Conservation (phyloP, 2,888 invertebrate species). For the Tridacna gigas region DNA sequence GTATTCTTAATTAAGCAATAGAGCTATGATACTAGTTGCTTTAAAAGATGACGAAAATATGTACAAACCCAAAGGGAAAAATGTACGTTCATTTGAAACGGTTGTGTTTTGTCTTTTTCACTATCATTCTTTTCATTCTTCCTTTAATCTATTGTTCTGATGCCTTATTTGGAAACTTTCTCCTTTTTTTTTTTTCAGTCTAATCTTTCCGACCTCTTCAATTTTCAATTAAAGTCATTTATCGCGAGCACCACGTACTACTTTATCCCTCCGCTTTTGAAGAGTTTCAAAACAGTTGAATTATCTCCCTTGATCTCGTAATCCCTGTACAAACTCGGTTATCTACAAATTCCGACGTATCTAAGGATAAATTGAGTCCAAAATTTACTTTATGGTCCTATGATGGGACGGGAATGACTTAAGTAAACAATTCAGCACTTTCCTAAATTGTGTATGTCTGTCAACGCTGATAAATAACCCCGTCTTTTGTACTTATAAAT, state of each 20-base stretch:
- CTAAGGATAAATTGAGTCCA: slow-evolving; percentile 56
- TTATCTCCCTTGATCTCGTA: slow-evolving; percentile 60
- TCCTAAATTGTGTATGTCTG: slow-evolving; percentile 59
- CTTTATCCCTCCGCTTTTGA: slow-evolving; percentile 21
- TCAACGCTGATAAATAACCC: slow-evolving; percentile 62
- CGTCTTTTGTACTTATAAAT: slow-evolving; percentile 54
- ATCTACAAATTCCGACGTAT: slow-evolving; percentile 57
- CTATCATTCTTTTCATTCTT: too few species aligned
- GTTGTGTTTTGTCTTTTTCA: too few species aligned
- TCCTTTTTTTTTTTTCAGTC: neutral
- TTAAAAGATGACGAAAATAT: too few species aligned
- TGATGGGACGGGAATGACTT: slow-evolving; percentile 64
- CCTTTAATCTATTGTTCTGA: too few species aligned
- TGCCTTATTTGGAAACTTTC: neutral
- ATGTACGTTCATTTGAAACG: too few species aligned
- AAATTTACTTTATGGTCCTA: slow-evolving; percentile 62
- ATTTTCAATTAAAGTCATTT: neutral
- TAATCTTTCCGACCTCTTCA: neutral
- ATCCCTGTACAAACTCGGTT: slow-evolving; percentile 52
- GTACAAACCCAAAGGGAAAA: too few species aligned
- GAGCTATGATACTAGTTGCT: too few species aligned
- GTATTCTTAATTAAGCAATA: too few species aligned
- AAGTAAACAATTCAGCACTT: slow-evolving; percentile 63
- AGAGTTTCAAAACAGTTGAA: slow-evolving; percentile 30
- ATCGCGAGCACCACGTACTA: neutral